Conservation (phyloP, 2,797 vertebrate genomes). For the Prionace glauca region DNA sequence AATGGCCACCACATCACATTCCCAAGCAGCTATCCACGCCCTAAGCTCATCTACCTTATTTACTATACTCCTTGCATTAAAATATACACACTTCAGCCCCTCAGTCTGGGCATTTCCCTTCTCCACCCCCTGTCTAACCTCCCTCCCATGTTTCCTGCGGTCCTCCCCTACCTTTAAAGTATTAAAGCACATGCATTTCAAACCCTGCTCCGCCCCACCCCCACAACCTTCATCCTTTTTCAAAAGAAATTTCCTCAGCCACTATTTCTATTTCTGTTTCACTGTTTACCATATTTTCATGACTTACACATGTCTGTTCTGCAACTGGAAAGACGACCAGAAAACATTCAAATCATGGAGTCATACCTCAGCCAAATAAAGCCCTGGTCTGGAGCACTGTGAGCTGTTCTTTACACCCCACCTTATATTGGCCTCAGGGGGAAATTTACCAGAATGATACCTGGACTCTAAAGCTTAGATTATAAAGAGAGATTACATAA, state of each 20-base stretch:
- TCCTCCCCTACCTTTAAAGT: too few relatives aligned
- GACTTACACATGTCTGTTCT: not conserved
- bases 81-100: too few relatives aligned
- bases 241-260: not conserved
- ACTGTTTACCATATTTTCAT: not conserved
- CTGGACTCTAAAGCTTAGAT: not conserved
- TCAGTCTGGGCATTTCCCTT: too few relatives aligned
- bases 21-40: too few relatives aligned
- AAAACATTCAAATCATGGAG: not conserved
- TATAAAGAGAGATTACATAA: not conserved
- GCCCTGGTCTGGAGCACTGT: not conserved
- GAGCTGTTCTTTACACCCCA: not conserved
- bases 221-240: conserved; percentile 15
- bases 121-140: too few relatives aligned
- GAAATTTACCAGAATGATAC: not conserved
- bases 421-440: not conserved
- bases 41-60: too few relatives aligned
- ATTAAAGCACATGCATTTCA: too few relatives aligned
- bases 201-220: too few relatives aligned
- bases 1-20: too few relatives aligned
- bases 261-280: not conserved
- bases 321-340: not conserved
- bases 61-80: too few relatives aligned
- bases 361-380: not conserved
- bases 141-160: too few relatives aligned